These are phyloP conservation scores for Platyscapa corneri DNA, from an alignment of 1,140 invertebrate genomes.

Conservation along the genomic window DNA sequence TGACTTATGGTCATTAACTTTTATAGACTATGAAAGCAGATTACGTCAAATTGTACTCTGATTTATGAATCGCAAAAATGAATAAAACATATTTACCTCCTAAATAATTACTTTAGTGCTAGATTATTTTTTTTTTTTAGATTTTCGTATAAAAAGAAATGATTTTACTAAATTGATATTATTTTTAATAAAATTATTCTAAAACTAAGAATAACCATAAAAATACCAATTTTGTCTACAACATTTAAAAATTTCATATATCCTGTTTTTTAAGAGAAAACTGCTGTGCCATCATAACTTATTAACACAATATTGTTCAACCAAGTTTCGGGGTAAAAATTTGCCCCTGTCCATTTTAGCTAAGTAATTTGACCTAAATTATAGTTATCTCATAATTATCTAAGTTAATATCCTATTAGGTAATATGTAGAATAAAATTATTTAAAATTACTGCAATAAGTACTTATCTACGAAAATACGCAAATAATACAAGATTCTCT, in stretches of 20 bases:
- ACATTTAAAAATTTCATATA: too few species aligned
- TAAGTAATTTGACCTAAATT: background rate
- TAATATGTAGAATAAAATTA: background rate
- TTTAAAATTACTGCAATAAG: background rate
- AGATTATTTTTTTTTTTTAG: too few species aligned
- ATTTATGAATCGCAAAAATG: slow-evolving; percentile 28
- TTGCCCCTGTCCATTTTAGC: background rate
- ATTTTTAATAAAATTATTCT: too few species aligned
- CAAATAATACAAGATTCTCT: too few species aligned
- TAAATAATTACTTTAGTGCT: too few species aligned
- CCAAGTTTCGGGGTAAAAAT: background rate
- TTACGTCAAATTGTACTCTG: slow-evolving; percentile 28
- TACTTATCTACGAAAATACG: too few species aligned
- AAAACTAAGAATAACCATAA: too few species aligned
- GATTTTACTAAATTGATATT: too few species aligned
- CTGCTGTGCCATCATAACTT: background rate
- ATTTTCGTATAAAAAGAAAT: too few species aligned
- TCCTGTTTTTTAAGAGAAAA: background rate
- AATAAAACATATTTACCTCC: background rate
- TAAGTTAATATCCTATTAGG: too few species aligned
- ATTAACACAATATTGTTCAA: too few species aligned
- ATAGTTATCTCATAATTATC: background rate
- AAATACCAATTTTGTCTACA: too few species aligned
- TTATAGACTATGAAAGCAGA: slow-evolving; percentile 47
- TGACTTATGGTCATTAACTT: slow-evolving; percentile 41